A percentile compares a stretch with the other conserved stretches of the same genome.
These are phyloP conservation scores for Bombycilla garrulus DNA, from an alignment of 2,113 vertebrate species.

Conservation along the genomic window DNA sequence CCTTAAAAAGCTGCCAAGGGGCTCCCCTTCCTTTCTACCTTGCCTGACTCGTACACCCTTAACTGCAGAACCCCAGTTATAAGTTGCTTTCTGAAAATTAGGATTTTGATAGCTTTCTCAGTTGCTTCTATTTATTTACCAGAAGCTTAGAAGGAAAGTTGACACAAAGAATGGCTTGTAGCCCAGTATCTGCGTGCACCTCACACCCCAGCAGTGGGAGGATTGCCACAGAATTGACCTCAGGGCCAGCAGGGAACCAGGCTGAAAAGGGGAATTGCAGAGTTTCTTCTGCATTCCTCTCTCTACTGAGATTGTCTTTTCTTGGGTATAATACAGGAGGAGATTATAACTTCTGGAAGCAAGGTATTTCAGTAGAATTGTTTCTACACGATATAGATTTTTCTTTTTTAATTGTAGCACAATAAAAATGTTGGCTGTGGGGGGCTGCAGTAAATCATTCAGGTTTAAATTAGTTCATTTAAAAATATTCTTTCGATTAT, in stretches of 20 bases:
- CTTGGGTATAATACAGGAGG: not conserved
- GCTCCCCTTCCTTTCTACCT: not conserved
- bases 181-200: not conserved
- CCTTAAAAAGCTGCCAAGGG: not conserved
- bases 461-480: conserved; percentile 26
- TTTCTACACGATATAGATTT: not conserved
- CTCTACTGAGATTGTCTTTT: not conserved
- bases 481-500: not conserved
- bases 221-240: not conserved
- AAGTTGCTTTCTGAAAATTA: not conserved
- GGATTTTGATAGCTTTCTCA: not conserved
- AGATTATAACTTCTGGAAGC: not conserved
- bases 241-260: not conserved
- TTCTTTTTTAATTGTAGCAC: not conserved
- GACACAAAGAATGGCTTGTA: not conserved
- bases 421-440: not conserved
- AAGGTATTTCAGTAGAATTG: not conserved
- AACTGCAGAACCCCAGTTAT: not conserved
- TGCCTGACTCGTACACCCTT: not conserved
- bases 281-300: not conserved
- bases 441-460: conserved; percentile 27
- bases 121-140: not conserved
- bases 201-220: not conserved
- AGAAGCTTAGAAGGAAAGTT: not conserved
- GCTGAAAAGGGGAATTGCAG: not conserved